phyloP scores from a whole-genome alignment of 2,113 vertebrate genomes.

The Cynopterus brachyotis region DNA sequence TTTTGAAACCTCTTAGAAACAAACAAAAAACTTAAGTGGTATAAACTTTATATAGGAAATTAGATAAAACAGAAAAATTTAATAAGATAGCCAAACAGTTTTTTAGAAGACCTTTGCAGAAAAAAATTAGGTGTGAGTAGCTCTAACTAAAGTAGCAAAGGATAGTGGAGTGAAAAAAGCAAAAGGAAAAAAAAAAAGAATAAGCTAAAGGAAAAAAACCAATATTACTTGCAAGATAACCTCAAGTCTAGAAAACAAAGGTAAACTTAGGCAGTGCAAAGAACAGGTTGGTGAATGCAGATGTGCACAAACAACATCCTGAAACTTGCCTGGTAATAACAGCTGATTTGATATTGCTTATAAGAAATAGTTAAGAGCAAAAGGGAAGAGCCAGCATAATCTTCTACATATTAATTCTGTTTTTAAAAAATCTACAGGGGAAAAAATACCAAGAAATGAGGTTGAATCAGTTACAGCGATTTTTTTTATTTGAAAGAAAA shows the following conservation, averaged over 20 bases:
- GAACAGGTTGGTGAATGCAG: constrained; percentile 57
- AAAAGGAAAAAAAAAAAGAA: constrained; percentile 42
- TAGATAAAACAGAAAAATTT: constrained; percentile 15
- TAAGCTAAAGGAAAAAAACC: constrained; percentile 27
- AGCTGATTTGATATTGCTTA: constrained; percentile 70
- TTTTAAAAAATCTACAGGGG: constrained; percentile 62
- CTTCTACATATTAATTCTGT: constrained; percentile 74
- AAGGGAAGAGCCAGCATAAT: constrained; percentile 69
- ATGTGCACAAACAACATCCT: constrained; percentile 59
- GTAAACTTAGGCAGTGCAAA: constrained; percentile 63
- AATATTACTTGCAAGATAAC: constrained; percentile 53
- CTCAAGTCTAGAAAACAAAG: constrained; percentile 55
- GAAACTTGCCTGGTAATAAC: constrained; percentile 64
- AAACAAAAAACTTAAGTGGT: not conserved
- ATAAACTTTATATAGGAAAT: constrained; percentile 22
- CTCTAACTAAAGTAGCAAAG: constrained; percentile 23
- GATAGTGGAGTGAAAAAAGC: constrained; percentile 47
- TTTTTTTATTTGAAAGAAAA: constrained; percentile 47
- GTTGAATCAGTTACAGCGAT: constrained; percentile 58
- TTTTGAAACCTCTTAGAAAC: not conserved
- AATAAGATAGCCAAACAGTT: not conserved
- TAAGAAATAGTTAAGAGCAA: constrained; percentile 66
- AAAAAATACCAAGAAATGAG: constrained; percentile 64
- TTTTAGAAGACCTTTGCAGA: constrained; percentile 5
- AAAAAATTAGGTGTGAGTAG: constrained; percentile 41